phyloP scores from a whole-genome alignment of 2,113 vertebrate genomes.

The Onychorhynchus coronatus region DNA sequence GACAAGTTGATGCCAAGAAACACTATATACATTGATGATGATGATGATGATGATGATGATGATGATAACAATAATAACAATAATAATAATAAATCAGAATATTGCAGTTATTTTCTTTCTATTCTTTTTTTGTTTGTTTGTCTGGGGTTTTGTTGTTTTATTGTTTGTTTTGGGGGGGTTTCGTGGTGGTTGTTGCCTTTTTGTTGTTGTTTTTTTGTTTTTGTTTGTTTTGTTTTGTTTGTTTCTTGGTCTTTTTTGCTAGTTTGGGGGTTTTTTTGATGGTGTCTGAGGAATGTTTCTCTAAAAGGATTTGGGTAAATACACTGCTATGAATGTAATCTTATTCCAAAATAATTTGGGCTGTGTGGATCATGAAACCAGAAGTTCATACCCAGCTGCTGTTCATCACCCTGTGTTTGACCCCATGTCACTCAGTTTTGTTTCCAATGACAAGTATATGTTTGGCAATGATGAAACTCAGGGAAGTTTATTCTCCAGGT shows the following conservation, averaged over 20 bases:
- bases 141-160: background rate
- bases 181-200: no score
- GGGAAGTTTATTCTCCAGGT: background rate
- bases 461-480: background rate
- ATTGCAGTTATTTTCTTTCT: background rate
- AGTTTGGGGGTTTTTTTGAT: no score
- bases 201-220: no score
- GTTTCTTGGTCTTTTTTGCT: no score
- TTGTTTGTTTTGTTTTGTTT: no score
- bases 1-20: background rate
- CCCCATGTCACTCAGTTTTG: background rate
- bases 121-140: background rate
- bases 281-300: background rate
- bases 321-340: fast-evolving
- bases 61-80: no score
- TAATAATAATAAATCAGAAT: background rate
- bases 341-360: background rate
- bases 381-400: background rate
- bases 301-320: background rate
- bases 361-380: background rate
- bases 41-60: no score
- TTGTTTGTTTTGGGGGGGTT: background rate
- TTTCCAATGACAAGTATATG: background rate
- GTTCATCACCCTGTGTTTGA: background rate
- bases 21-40: no score